phyloP scores from a whole-genome alignment of 2,888 invertebrate genomes.

The Idaea aversata region DNA sequence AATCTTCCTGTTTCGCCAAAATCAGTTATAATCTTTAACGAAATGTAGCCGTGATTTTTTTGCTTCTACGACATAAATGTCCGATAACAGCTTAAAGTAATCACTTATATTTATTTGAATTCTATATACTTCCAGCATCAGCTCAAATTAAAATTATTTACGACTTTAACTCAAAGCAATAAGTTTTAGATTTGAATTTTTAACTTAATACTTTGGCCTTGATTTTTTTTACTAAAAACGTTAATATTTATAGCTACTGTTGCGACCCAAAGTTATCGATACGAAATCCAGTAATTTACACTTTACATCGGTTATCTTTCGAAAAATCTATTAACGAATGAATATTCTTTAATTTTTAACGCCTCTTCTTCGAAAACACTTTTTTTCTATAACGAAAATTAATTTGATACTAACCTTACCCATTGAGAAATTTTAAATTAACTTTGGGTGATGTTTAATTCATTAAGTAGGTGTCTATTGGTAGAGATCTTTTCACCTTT shows the following conservation, averaged over 20 bases:
- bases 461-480: too few species aligned
- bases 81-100: too few species aligned
- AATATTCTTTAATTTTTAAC: conserved; percentile 5
- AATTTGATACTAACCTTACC: neutral
- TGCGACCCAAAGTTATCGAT: neutral
- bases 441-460: neutral
- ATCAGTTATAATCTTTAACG: too few species aligned
- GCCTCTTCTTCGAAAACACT: neutral
- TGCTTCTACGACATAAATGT: too few species aligned
- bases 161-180: neutral
- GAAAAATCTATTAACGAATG: conserved; percentile 32
- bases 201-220: neutral
- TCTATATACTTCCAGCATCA: neutral
- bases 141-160: neutral
- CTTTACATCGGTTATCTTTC: conserved; percentile 21
- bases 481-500: too few species aligned
- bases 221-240: neutral
- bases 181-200: neutral
- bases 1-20: too few species aligned
- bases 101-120: too few species aligned
- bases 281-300: neutral
- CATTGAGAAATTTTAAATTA: neutral
- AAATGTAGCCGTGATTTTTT: too few species aligned
- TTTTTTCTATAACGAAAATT: neutral
- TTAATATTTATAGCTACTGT: neutral